These are phyloP conservation scores for Mechanitis messenoides DNA, from an alignment of 2,888 invertebrate genomes.

Conservation along the genomic window DNA sequence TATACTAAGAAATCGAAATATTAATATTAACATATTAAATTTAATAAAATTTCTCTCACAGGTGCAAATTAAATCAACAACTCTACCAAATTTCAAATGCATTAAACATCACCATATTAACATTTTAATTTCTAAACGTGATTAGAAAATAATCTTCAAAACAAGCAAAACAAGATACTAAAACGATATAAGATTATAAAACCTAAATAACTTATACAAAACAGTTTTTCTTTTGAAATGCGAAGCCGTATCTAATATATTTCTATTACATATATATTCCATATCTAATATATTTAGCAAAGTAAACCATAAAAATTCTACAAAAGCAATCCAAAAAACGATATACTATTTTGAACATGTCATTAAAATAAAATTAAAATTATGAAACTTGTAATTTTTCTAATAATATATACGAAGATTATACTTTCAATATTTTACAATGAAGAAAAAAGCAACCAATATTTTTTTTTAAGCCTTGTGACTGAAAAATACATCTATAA, in stretches of 20 bases:
- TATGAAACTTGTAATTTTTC: too few species aligned
- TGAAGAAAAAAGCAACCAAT: too few species aligned
- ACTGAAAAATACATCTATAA: too few species aligned
- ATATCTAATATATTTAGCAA: too few species aligned
- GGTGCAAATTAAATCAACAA: neutral
- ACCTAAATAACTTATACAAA: neutral
- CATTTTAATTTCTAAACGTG: conserved; percentile 5
- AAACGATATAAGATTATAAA: neutral
- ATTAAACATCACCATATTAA: conserved; percentile 14
- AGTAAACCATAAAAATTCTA: too few species aligned
- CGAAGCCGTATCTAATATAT: neutral
- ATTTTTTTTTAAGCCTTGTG: too few species aligned
- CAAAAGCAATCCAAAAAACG: too few species aligned
- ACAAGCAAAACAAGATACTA: neutral
- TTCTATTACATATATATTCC: too few species aligned
- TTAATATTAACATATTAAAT: neutral
- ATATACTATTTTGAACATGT: too few species aligned
- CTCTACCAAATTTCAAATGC: conserved; percentile 12
- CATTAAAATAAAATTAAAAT: too few species aligned
- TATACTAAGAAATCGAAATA: neutral
- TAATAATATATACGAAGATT: too few species aligned
- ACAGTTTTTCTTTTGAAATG: neutral
- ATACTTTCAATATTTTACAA: too few species aligned
- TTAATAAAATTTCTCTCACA: neutral
- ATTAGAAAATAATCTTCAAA: neutral